Percentiles rank a stretch among this genome's conserved stretches.
These are phyloP conservation scores for Pteruthius melanotis DNA, from an alignment of 2,113 vertebrate genomes.

Conservation along the genomic window DNA sequence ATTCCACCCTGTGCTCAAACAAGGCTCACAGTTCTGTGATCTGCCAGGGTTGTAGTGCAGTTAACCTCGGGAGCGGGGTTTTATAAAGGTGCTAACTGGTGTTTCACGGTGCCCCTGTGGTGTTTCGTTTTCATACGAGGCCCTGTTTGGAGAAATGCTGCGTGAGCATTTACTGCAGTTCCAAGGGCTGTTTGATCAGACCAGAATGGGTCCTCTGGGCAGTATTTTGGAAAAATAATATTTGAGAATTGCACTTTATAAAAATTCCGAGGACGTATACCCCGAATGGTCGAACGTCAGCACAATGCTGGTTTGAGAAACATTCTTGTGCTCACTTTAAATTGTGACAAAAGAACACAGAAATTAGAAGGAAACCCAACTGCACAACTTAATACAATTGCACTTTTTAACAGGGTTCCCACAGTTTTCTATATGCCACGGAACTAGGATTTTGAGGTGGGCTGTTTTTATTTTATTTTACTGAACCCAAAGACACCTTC, in stretches of 20 bases:
- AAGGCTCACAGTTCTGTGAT: constrained; percentile 23
- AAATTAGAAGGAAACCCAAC: not conserved
- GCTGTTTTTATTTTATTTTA: not conserved
- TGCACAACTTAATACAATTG: not conserved
- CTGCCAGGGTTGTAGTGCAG: constrained; percentile 34
- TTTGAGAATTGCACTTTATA: constrained; percentile 48
- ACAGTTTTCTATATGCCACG: not conserved
- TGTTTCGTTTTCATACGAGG: constrained; percentile 23
- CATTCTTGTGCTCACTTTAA: not conserved
- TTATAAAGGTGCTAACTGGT: constrained; percentile 59
- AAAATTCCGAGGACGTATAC: not conserved
- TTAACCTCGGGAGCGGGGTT: constrained; percentile 42
- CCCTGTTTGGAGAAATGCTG: constrained; percentile 52
- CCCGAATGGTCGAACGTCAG: not conserved
- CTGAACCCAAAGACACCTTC: not conserved
- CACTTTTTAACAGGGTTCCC: not conserved
- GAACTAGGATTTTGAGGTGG: not conserved
- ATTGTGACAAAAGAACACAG: not conserved
- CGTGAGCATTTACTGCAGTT: constrained; percentile 9
- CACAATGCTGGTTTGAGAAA: not conserved
- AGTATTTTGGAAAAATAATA: constrained; percentile 48
- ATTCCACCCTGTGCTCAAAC: not conserved
- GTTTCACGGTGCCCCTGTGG: constrained; percentile 41
- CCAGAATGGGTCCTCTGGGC: constrained; percentile 36
- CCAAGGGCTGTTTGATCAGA: constrained; percentile 49